Evolutionary conservation across 2,888 invertebrate species (phyloP).

Genomic region (Sepioteuthis lessoniana): DNA sequence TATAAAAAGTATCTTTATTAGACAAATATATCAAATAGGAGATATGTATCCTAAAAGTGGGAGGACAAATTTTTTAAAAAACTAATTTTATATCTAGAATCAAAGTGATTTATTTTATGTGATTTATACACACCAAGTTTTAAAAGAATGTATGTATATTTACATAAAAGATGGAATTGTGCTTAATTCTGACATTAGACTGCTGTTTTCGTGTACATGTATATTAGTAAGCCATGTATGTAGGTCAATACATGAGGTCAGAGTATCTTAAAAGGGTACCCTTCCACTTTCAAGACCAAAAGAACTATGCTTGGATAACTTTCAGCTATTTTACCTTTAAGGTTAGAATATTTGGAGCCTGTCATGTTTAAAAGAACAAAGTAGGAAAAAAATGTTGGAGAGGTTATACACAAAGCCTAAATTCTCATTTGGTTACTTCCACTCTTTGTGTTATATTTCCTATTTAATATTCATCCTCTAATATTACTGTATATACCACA

Average conservation of each 20-base stretch:
- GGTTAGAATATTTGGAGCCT: background rate
- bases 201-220: too few species aligned
- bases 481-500: too few species aligned
- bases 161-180: too few species aligned
- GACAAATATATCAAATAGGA: too few species aligned
- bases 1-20: too few species aligned
- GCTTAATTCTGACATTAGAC: too few species aligned
- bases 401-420: background rate
- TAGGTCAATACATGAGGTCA: background rate
- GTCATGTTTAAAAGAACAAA: background rate
- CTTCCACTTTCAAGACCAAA: background rate
- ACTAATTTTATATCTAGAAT: too few species aligned
- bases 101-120: too few species aligned
- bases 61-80: too few species aligned
- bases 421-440: background rate
- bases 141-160: too few species aligned
- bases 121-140: too few species aligned
- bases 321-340: background rate
- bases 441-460: background rate
- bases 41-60: too few species aligned
- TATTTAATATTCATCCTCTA: background rate
- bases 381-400: background rate
- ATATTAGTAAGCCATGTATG: background rate
- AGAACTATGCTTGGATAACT: background rate
- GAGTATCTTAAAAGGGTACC: background rate